phyloP scores from a whole-genome alignment of 2,888 invertebrate genomes.

The Hemistola chrysoprasaria region DNA sequence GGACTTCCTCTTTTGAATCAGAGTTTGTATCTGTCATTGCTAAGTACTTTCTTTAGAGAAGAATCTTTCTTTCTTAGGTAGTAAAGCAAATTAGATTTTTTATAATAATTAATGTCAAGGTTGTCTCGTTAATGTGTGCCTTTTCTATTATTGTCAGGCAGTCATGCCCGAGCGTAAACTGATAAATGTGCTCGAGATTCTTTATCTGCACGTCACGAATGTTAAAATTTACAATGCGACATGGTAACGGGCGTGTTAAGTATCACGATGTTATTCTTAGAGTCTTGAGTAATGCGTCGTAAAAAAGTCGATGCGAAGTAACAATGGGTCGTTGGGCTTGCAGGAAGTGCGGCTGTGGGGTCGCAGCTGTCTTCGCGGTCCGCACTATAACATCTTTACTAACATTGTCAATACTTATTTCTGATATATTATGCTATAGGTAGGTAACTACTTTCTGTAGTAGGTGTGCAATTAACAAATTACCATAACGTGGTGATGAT shows the following conservation, averaged over 20 bases:
- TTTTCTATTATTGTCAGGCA: constrained; percentile 15
- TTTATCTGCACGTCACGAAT: constrained; percentile 40
- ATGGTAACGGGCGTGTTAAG: constrained; percentile 33
- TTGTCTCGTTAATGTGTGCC: constrained; percentile 10
- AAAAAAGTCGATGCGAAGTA: constrained; percentile 54
- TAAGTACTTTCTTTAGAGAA: constrained; percentile 6
- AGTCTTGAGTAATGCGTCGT: constrained; percentile 51
- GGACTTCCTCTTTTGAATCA: no score
- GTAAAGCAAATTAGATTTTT: no score
- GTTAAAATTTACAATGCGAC: constrained; percentile 41
- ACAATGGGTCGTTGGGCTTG: constrained; percentile 67
- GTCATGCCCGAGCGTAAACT: constrained; percentile 13
- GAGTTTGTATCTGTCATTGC: no score
- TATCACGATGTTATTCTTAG: constrained; percentile 21
- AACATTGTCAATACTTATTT: constrained; percentile 16
- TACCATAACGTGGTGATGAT: no score
- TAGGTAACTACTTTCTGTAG: no score
- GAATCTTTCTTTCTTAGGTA: no score
- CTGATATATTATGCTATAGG: not conserved
- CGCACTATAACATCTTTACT: constrained; percentile 22
- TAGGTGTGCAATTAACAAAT: no score
- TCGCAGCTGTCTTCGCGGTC: constrained; percentile 54
- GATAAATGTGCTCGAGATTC: constrained; percentile 24
- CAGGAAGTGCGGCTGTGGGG: constrained; percentile 69
- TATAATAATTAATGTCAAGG: constrained; percentile 26